These are phyloP conservation scores for Machaerirhynchus nigripectus DNA, from an alignment of 2,113 vertebrate species.

Conservation along the genomic window DNA sequence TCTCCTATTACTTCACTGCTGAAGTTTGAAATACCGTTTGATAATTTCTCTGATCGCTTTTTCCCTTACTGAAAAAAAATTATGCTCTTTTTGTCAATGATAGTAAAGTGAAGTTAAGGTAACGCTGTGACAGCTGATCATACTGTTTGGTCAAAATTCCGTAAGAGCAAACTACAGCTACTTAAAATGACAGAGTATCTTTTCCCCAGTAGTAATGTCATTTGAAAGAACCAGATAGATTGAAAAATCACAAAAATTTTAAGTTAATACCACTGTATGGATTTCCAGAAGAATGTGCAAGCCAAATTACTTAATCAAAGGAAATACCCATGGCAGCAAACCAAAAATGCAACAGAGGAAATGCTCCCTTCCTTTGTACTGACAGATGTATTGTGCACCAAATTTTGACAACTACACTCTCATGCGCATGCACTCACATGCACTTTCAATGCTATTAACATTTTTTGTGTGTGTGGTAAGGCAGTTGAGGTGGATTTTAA, in stretches of 20 bases:
- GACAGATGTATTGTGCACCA: neutral
- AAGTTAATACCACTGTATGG: neutral
- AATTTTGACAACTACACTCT: slow-evolving; percentile 39
- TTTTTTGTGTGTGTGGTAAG: neutral
- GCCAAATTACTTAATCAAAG: neutral
- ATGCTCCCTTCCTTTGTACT: neutral
- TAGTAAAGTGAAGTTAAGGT: neutral
- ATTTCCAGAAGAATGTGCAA: neutral
- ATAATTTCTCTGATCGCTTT: neutral
- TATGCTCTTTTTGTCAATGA: neutral
- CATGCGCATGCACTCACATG: neutral
- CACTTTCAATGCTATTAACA: neutral
- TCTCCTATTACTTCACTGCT: neutral
- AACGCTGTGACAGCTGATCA: neutral
- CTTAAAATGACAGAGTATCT: neutral
- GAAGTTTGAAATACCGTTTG: neutral
- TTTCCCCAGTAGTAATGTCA: neutral
- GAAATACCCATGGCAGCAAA: neutral
- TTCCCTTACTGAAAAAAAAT: neutral
- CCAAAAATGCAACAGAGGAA: slow-evolving; percentile 1
- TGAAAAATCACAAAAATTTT: neutral
- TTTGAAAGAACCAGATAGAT: neutral
- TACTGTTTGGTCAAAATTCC: neutral
- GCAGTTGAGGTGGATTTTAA: slow-evolving; percentile 17
- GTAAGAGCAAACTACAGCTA: neutral